Evolutionary conservation across 2,797 vertebrate genomes (phyloP).

Genomic region (Margarornis squamiger): DNA sequence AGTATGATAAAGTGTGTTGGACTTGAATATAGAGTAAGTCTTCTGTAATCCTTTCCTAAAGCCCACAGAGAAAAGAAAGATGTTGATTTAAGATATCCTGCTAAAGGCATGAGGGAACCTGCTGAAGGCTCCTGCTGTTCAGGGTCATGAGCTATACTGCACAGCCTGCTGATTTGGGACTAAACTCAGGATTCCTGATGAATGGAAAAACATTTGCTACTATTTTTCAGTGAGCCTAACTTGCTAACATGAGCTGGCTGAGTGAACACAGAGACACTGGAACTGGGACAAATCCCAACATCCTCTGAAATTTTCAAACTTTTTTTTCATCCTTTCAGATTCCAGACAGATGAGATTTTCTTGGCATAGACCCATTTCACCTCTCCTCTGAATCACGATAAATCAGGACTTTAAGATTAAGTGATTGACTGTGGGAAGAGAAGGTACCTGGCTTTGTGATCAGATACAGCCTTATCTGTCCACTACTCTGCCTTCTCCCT

Average conservation of each 20-base stretch:
- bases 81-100: conserved; percentile 29
- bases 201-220: conserved; percentile 80
- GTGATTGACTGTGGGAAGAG: conserved; percentile 70
- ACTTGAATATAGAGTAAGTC: conserved; percentile 6
- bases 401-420: conserved; percentile 79
- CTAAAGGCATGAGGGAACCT: background rate
- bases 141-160: conserved; percentile 72
- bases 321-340: conserved; percentile 86
- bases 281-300: conserved; percentile 86
- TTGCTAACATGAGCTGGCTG: conserved; percentile 72
- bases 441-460: background rate
- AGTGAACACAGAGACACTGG: conserved; percentile 84
- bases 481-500: background rate
- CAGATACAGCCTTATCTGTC: conserved; percentile 2
- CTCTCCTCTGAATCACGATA: conserved; percentile 74
- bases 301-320: conserved; percentile 90
- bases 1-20: background rate
- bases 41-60: background rate
- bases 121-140: conserved; percentile 40
- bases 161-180: conserved; percentile 34
- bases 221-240: conserved; percentile 75
- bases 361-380: conserved; percentile 82
- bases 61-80: background rate
- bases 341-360: conserved; percentile 97
- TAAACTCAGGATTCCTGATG: conserved; percentile 59